A percentile compares a stretch with the other conserved stretches of the same genome.
Evolutionary conservation across 2,888 invertebrate species (phyloP).

Genomic region (Orgyia antiqua): DNA sequence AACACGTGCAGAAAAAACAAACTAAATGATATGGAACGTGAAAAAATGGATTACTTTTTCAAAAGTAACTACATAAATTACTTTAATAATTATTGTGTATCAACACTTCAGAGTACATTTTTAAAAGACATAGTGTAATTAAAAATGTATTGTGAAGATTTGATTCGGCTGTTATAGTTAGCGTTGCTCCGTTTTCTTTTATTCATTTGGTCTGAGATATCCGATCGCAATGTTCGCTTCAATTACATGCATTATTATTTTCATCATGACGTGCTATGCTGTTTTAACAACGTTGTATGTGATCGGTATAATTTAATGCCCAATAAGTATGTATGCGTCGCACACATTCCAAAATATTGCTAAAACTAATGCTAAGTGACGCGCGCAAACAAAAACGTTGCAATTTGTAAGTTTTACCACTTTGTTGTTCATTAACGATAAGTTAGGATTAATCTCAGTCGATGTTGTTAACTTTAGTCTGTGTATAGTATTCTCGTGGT

Average conservation of each 20-base stretch:
- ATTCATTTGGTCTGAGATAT: no score
- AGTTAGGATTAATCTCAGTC: slow-evolving; percentile 75
- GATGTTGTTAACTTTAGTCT: slow-evolving; percentile 71
- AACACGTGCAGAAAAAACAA: no score
- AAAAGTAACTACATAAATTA: no score
- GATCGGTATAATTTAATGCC: slow-evolving; percentile 23
- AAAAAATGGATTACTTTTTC: no score
- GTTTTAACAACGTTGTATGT: slow-evolving; percentile 27
- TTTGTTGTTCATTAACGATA: slow-evolving; percentile 77
- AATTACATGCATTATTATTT: slow-evolving; percentile 18
- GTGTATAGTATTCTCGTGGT: slow-evolving; percentile 71
- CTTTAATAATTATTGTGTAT: no score
- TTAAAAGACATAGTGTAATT: no score
- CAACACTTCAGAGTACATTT: no score
- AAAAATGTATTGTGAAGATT: no score
- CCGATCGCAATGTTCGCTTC: slow-evolving; percentile 12
- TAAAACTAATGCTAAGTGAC: slow-evolving; percentile 55
- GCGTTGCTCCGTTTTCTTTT: no score
- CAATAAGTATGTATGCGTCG: slow-evolving; percentile 49
- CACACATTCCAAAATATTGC: slow-evolving; percentile 74
- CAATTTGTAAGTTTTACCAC: slow-evolving; percentile 71
- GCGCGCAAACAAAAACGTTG: slow-evolving; percentile 54
- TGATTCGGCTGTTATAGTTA: no score
- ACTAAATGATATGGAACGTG: no score
- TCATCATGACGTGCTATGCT: slow-evolving; percentile 28